Conservation (phyloP, 2,797 vertebrate species). For the Limosa lapponica region DNA sequence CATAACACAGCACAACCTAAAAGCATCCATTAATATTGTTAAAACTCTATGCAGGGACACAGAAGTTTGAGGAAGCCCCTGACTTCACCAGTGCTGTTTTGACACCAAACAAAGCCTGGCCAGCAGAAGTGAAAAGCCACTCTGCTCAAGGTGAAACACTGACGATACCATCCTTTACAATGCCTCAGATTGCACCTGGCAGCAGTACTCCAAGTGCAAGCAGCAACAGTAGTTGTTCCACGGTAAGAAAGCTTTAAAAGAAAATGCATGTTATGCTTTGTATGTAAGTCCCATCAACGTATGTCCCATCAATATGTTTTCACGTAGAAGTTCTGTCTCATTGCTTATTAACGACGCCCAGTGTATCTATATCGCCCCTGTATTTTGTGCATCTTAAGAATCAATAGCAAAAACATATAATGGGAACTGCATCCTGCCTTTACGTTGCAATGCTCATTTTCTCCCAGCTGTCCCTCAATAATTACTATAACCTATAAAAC, state of each 20-base stretch:
- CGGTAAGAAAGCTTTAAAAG: constrained; percentile 78
- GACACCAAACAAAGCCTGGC: constrained; percentile 80
- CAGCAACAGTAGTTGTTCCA: constrained; percentile 90
- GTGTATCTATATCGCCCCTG: neutral
- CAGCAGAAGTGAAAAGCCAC: constrained; percentile 77
- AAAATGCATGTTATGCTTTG: neutral
- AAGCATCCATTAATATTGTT: constrained; percentile 23
- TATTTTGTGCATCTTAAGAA: neutral
- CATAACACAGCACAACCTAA: neutral
- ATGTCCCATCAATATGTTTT: neutral
- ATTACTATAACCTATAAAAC: neutral
- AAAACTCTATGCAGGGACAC: constrained; percentile 72
- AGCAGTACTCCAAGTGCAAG: constrained; percentile 89
- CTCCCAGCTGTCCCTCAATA: neutral
- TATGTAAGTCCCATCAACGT: neutral
- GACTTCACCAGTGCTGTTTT: constrained; percentile 77
- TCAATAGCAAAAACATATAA: neutral
- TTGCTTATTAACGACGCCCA: neutral
- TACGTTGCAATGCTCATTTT: neutral
- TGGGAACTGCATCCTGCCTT: neutral
- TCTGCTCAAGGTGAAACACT: constrained; percentile 69
- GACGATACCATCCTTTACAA: constrained; percentile 78
- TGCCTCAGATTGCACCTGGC: constrained; percentile 83
- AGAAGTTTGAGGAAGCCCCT: constrained; percentile 84
- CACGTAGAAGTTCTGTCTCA: neutral